Evolutionary conservation across 2,797 vertebrate genomes (phyloP).

Genomic region (Onychomys leucogaster): DNA sequence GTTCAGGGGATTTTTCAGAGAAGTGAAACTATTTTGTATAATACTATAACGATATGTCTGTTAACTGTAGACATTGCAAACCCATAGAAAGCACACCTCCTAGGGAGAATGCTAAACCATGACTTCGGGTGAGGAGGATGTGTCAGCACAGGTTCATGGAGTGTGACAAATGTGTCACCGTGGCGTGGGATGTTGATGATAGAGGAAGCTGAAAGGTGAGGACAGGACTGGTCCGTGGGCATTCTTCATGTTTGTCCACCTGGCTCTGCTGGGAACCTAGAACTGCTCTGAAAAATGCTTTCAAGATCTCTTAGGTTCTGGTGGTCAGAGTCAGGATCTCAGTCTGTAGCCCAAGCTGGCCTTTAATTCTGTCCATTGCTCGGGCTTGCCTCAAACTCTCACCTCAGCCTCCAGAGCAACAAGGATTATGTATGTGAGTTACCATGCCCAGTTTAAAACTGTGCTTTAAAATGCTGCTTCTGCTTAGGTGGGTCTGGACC

Average conservation of each 20-base stretch:
- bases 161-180: background rate
- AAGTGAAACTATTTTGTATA: slow-evolving; percentile 42
- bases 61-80: background rate
- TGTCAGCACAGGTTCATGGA: background rate
- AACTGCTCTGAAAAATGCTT: background rate
- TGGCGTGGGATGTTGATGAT: background rate
- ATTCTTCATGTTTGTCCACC: background rate
- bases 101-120: background rate
- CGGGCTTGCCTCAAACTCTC: background rate
- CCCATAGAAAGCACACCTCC: background rate
- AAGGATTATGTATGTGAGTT: background rate
- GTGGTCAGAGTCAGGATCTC: background rate
- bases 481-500: background rate
- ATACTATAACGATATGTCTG: background rate
- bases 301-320: background rate
- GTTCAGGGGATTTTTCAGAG: slow-evolving; percentile 53
- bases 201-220: background rate
- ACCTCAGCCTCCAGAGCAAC: background rate
- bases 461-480: slow-evolving; percentile 15
- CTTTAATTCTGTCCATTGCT: background rate
- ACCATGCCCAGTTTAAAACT: background rate
- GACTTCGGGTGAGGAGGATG: background rate
- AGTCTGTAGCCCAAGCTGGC: background rate
- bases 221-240: background rate
- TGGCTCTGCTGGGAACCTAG: background rate